Base-by-base conservation (phyloP, 1,140 invertebrate genomes). In the Platyscapa corneri region DNA sequence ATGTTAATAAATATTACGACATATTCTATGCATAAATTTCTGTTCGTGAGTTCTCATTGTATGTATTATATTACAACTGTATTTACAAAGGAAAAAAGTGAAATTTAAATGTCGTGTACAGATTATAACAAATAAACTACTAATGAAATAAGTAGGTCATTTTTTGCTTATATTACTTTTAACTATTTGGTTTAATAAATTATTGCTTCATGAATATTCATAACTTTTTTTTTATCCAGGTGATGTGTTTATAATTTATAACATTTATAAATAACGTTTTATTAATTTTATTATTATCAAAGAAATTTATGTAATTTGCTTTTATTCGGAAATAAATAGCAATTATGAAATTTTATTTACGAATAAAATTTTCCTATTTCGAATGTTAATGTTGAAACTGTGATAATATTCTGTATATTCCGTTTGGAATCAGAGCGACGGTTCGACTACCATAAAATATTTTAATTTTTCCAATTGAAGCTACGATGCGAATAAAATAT, bases 331-430 rank as follows among this genome's bases (percentile, higher is more conserved):
- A 30, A 75, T 10, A 49, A 75, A 49, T 46, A 46, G n/a, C 42
- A 7, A 16, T 75, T 75, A 6, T 30, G 74, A 75, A 75, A 75
- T 75, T 42, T 49, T 18, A 75, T 37, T 75, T 75, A 75, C 42
- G 74, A 75, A 75, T 49, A 75, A 0, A 75, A 49, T 75, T 75
- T 75, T 75, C 42, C 30, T 46, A 75, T 27, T 46, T 46, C 42
- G 74, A 75, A 75, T 18, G 74, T 49, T 75, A 75, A 49, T 75
- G 74, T 75, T 75, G 23, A 75, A 75, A 49, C 74, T 49, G 27
- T 75, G 30, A 78, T 78, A 60, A 60, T 78, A 23, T 78, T n/a
- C n/a, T n/a, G 76, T 49, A 60, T n/a, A n/a, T n/a, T 78, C 32
- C 49, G 76, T 34, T 56, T 60, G 30, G n/a, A 78, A 56, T 53